Conservation (phyloP, 2,113 vertebrate genomes). For the Phalacrocorax carbo region DNA sequence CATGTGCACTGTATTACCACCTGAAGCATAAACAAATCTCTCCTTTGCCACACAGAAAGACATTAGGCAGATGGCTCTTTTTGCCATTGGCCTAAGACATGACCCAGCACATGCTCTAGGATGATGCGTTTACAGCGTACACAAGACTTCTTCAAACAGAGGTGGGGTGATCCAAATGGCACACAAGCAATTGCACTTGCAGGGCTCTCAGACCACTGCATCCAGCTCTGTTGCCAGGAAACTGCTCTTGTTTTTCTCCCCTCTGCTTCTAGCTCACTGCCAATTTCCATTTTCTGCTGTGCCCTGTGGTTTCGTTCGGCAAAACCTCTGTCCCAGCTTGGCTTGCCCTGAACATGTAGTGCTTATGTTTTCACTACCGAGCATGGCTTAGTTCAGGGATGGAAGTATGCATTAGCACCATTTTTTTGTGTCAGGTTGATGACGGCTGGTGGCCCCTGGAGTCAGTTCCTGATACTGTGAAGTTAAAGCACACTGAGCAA, state of each 20-base stretch:
- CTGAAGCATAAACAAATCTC: neutral
- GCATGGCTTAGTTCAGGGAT: neutral
- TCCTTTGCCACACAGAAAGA: neutral
- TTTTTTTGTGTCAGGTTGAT: neutral
- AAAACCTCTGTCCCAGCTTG: neutral
- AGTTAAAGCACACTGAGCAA: neutral
- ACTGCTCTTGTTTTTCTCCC: neutral
- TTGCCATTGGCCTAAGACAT: neutral
- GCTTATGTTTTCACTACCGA: neutral
- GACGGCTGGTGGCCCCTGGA: neutral
- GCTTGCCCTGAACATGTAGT: neutral
- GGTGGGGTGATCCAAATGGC: neutral
- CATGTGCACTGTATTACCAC: neutral
- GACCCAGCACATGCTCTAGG: neutral
- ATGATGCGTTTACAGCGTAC: neutral
- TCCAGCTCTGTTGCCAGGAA: neutral
- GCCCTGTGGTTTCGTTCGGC: neutral
- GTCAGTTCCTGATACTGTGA: neutral
- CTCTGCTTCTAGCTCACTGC: neutral
- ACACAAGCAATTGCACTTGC: neutral
- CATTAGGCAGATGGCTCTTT: neutral
- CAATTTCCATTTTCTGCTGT: neutral
- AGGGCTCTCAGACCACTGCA: neutral
- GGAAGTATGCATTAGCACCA: neutral
- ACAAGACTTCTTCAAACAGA: neutral